Evolutionary conservation across 2,113 vertebrate species (phyloP), one percentile per base, ranked within the genome.

Genomic region (Xerus inauris): DNA sequence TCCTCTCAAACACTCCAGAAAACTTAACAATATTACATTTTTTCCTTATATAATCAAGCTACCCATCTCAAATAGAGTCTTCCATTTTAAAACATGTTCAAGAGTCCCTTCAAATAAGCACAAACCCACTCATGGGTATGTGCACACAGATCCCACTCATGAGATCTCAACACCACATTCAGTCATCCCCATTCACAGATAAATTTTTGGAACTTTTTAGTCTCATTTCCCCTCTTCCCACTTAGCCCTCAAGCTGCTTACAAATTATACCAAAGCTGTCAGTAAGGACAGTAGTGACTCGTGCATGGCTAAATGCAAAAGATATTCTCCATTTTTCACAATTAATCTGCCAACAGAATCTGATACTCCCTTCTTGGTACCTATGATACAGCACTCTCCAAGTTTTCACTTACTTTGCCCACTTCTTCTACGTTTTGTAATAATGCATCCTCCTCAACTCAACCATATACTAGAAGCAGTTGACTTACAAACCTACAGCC

Each of bases 191-290:
- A 67, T 45, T 26, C 16, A 19, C 11, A 62, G 64, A 26, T 57
- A 85, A 69, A 93, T 90, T 97, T 89, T 81, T 71, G 38, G 7
- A 88, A 88, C 28, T 84, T 92, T 79, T 45, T 51, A 79, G 35
- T 28, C 75, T 84, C 47, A 84, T 45, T 92, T 92, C 72, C 42
- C 80, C 69, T 64, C n/a, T 90, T 84, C 32, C 88, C 45, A 87
- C 47, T 89, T 92, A 87, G 38, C 22, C 69, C 32, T 94, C 81
- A 76, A 90, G 1, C 49, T 90, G 81, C 64, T 96, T 90, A 88
- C 85, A 94, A 93, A 95, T 94, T 77, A 54, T 64, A 95, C 24
- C 72, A 77, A 76, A 72, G 42, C n/a, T 96, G 24, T 87, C 54
- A n/a, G 7, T 24, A 77, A 76, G 7, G 16, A 86, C 57, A 62